phyloP scores from a whole-genome alignment of 1,140 invertebrate genomes.

The Ditylenchus dipsaci region DNA sequence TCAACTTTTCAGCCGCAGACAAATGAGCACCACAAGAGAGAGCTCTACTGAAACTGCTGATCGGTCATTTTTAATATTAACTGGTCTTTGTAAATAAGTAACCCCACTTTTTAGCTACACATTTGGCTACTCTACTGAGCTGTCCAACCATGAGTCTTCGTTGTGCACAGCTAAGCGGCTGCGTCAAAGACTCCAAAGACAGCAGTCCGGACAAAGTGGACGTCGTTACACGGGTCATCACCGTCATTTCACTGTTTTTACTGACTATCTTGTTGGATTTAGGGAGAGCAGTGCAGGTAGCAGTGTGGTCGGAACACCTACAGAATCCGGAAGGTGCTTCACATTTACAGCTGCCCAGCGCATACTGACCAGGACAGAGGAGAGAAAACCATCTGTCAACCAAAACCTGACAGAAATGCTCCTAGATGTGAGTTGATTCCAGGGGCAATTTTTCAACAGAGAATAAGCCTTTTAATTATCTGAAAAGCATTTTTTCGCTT shows the following conservation, averaged over 20 bases:
- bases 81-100: conserved; percentile 1
- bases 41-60: conserved; percentile 55
- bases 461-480: no score
- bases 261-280: conserved; percentile 26
- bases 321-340: conserved; percentile 57
- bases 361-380: conserved; percentile 41
- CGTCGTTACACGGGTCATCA: conserved; percentile 1
- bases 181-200: conserved; percentile 52
- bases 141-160: conserved; percentile 54
- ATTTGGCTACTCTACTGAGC: conserved; percentile 56
- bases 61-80: conserved; percentile 45
- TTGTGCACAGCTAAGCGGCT: conserved; percentile 55
- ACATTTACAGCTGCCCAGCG: conserved; percentile 53
- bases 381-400: conserved; percentile 56
- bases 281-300: conserved; percentile 57
- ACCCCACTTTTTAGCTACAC: conserved; percentile 23
- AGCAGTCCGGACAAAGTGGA: conserved; percentile 55
- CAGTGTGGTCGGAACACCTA: conserved; percentile 56
- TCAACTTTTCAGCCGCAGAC: no score
- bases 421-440: conserved; percentile 49
- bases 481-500: no score
- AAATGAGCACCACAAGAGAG: conserved; percentile 47
- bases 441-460: no score
- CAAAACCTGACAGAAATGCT: conserved; percentile 58
- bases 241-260: background rate